Conservation (phyloP, 2,888 invertebrate species). For the Dione juno region DNA sequence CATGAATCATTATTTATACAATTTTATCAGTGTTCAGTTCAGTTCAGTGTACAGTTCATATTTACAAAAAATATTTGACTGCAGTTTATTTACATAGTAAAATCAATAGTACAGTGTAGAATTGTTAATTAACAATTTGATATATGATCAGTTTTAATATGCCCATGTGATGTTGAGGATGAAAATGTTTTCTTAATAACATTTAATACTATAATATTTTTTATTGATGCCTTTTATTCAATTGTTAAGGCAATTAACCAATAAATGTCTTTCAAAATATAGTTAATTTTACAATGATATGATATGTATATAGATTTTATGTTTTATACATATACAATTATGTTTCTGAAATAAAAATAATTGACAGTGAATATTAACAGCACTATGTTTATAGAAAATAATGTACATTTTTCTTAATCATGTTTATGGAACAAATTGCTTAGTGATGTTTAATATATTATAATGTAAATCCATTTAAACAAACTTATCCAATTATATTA, state of each 20-base stretch:
- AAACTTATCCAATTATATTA: neutral
- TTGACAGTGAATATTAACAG: no score
- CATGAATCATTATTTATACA: conserved; percentile 34
- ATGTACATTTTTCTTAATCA: neutral
- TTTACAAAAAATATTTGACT: neutral
- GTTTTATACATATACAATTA: neutral
- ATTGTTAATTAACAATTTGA: neutral
- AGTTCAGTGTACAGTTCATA: neutral
- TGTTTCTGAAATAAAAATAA: neutral
- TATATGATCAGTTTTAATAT: neutral
- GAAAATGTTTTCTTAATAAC: neutral
- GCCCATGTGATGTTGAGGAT: neutral
- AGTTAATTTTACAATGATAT: neutral
- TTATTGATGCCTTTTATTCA: neutral
- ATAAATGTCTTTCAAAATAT: neutral
- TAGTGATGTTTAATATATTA: conserved; percentile 4
- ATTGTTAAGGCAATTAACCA: neutral
- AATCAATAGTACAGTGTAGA: neutral
- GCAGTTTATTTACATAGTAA: conserved; percentile 10
- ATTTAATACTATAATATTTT: neutral
- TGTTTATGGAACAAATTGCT: neutral
- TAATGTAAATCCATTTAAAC: neutral
- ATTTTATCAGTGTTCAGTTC: neutral
- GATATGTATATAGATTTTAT: neutral
- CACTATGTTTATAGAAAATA: no score